A percentile compares a stretch with the other conserved stretches of the same genome.
These are phyloP conservation scores for Hoplias malabaricus DNA, from an alignment of 2,113 vertebrate genomes.

Conservation along the genomic window DNA sequence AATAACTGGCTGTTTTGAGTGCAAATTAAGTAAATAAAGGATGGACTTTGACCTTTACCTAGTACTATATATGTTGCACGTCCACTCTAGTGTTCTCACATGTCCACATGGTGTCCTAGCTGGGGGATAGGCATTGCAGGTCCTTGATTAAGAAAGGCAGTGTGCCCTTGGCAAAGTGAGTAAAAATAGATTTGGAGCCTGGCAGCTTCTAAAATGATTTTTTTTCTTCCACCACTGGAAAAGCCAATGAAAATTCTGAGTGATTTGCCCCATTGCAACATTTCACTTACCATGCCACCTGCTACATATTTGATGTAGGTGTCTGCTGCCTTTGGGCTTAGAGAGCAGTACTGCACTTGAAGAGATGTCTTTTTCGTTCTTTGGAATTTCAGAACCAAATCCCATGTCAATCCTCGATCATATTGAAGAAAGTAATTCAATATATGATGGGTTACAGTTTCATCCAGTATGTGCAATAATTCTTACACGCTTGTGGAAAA, in stretches of 20 bases:
- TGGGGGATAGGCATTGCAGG: slow-evolving; percentile 40
- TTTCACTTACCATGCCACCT: slow-evolving; percentile 14
- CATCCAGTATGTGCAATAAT: neutral
- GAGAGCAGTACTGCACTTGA: neutral
- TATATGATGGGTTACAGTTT: neutral
- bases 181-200: slow-evolving; percentile 16
- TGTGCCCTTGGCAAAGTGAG: slow-evolving; percentile 62
- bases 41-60: slow-evolving; percentile 54
- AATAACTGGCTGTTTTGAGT: no score
- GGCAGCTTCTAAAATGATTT: slow-evolving; percentile 26
- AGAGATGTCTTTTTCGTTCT: neutral
- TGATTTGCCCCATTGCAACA: neutral
- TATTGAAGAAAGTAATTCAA: neutral
- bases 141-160: slow-evolving; percentile 59
- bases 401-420: neutral
- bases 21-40: no score
- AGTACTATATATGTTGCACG: slow-evolving; percentile 39
- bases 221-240: slow-evolving; percentile 1
- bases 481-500: neutral
- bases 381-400: neutral
- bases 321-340: neutral
- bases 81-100: slow-evolving; percentile 16
- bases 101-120: slow-evolving; percentile 34
- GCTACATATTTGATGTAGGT: neutral
- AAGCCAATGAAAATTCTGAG: neutral